Evolutionary conservation across 2,888 invertebrate genomes (phyloP).

Genomic region (Epinotia nisella): DNA sequence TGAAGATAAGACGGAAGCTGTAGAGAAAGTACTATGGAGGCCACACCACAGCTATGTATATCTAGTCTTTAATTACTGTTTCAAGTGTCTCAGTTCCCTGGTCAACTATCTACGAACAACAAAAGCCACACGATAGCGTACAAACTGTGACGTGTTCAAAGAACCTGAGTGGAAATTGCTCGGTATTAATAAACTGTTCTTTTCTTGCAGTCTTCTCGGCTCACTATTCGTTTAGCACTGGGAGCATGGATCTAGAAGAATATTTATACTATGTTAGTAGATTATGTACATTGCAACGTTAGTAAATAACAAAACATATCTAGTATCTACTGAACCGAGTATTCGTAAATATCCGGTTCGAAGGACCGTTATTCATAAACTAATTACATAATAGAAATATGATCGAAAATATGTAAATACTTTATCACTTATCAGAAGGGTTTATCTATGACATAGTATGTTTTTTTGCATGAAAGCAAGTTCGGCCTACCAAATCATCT

Average conservation of each 20-base stretch:
- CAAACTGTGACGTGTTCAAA: constrained; percentile 69
- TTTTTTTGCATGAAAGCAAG: constrained; percentile 48
- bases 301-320: constrained; percentile 14
- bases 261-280: constrained; percentile 48
- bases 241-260: constrained; percentile 90
- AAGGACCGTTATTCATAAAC: constrained; percentile 21
- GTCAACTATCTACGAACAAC: constrained; percentile 42
- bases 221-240: constrained; percentile 91
- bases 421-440: constrained; percentile 19
- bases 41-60: too few relatives aligned
- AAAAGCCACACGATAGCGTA: constrained; percentile 56
- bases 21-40: too few relatives aligned
- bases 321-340: background rate
- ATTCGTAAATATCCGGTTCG: background rate
- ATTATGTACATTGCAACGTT: background rate
- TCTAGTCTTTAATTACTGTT: background rate
- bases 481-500: constrained; percentile 33
- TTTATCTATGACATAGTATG: constrained; percentile 44
- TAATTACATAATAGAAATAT: background rate
- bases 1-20: too few relatives aligned
- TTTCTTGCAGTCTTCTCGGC: constrained; percentile 82
- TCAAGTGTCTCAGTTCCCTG: constrained; percentile 4
- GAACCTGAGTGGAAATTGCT: constrained; percentile 74
- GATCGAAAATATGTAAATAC: background rate
- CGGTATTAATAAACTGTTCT: constrained; percentile 57